Percentiles rank a stretch among this genome's conserved stretches.
phyloP scores from a whole-genome alignment of 2,113 vertebrate species.

The Lagopus leucura region DNA sequence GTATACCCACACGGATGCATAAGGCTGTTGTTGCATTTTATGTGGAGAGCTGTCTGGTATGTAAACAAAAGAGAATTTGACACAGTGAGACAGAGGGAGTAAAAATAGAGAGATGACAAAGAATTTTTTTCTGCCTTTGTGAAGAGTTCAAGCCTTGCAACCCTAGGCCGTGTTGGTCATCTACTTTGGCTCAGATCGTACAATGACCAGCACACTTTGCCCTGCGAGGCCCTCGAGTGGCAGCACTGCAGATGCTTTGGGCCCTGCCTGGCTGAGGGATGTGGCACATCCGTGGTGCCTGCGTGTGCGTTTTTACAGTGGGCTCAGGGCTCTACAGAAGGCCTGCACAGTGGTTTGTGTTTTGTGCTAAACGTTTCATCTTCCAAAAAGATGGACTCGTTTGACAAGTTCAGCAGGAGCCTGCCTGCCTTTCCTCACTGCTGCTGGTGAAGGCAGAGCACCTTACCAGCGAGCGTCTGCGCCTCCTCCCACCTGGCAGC shows the following conservation, averaged over 20 bases:
- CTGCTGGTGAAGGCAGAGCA: not conserved
- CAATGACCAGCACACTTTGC: not conserved
- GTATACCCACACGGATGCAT: not conserved
- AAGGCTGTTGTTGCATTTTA: not conserved
- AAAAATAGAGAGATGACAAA: not conserved
- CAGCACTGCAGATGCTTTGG: not conserved
- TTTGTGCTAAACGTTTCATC: not conserved
- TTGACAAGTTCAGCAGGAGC: not conserved
- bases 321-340: not conserved
- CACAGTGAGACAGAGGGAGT: not conserved
- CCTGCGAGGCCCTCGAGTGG: not conserved
- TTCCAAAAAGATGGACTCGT: not conserved
- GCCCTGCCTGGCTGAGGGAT: not conserved
- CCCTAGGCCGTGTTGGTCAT: not conserved
- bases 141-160: not conserved
- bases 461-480: not conserved
- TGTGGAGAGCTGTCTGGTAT: not conserved
- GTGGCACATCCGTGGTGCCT: not conserved
- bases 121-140: not conserved
- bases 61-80: slow-evolving; percentile 8
- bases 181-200: not conserved
- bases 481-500: not conserved
- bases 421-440: not conserved
- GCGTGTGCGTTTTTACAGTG: not conserved
- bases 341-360: not conserved